Percentiles rank a stretch among this genome's conserved stretches.
phyloP scores from a whole-genome alignment of 2,113 vertebrate genomes.

The Phocoena sinus region DNA sequence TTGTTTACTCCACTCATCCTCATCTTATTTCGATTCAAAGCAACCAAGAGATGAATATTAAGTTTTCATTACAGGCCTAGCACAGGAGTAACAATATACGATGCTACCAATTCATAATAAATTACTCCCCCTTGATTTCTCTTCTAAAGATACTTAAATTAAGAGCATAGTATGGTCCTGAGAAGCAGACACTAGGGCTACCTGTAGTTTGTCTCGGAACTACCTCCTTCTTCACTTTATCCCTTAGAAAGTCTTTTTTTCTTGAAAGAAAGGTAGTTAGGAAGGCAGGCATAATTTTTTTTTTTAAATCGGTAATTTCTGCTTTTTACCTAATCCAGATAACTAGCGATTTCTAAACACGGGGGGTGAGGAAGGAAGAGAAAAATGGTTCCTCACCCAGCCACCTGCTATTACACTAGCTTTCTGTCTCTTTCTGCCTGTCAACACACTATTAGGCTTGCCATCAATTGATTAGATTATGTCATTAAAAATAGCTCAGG shows the following conservation, averaged over 20 bases:
- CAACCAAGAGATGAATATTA: conserved; percentile 85
- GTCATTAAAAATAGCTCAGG: conserved; percentile 72
- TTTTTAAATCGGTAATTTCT: neutral
- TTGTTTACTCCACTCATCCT: conserved; percentile 75
- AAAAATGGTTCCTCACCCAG: neutral
- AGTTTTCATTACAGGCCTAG: conserved; percentile 70
- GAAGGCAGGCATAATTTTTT: neutral
- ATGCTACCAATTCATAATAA: neutral
- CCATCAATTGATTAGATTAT: conserved; percentile 74
- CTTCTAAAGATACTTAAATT: neutral
- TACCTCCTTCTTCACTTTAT: neutral
- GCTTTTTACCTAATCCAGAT: neutral
- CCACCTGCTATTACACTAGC: conserved; percentile 25
- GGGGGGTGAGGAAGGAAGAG: neutral
- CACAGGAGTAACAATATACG: neutral
- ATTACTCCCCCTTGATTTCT: neutral
- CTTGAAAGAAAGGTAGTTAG: neutral
- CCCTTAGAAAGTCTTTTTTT: neutral
- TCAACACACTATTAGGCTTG: conserved; percentile 59
- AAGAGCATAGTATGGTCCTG: neutral
- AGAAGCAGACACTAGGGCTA: neutral
- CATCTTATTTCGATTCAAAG: conserved; percentile 83
- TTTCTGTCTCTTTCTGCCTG: conserved; percentile 44
- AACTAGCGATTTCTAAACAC: neutral
- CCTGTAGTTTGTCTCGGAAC: neutral